Conservation (phyloP, 2,797 vertebrate species). For the Oreonectes daqikongensis region DNA sequence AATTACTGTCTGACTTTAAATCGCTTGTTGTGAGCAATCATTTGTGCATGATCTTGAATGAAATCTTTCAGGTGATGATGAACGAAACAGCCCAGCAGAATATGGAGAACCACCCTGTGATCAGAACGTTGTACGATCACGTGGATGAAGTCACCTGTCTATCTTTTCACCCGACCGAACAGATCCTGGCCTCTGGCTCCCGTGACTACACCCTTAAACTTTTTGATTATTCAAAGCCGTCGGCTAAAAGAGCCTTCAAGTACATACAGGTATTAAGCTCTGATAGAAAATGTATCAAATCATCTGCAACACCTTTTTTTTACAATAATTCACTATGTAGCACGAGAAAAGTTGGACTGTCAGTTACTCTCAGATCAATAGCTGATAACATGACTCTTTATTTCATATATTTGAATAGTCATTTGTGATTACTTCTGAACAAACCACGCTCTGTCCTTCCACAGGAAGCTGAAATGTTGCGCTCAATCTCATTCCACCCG, state of each 20-base stretch:
- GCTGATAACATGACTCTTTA: too few relatives aligned
- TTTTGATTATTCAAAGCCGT: conserved; percentile 98
- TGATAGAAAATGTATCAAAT: neutral
- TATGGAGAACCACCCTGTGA: conserved; percentile 99
- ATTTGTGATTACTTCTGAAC: neutral
- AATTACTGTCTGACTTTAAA: neutral
- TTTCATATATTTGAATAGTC: too few relatives aligned
- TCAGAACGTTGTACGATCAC: conserved; percentile 95
- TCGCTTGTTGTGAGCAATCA: neutral
- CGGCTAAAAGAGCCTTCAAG: conserved; percentile 97
- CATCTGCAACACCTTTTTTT: neutral
- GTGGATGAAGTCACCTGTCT: conserved; percentile 96
- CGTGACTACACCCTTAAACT: conserved; percentile 97
- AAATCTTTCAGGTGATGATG: conserved; percentile 91
- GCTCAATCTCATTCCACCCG: conserved; percentile 96
- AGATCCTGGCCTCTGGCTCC: conserved; percentile 95
- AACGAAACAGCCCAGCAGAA: conserved; percentile 98
- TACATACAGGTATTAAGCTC: conserved; percentile 86
- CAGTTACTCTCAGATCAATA: too few relatives aligned
- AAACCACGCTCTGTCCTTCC: neutral
- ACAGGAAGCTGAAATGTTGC: conserved; percentile 98
- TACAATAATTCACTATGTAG: too few relatives aligned
- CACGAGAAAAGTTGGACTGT: too few relatives aligned
- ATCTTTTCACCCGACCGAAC: conserved; percentile 94
- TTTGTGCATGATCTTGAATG: too few relatives aligned